Base-by-base conservation (phyloP, 2,113 vertebrate species). In the Anhinga rufa region DNA sequence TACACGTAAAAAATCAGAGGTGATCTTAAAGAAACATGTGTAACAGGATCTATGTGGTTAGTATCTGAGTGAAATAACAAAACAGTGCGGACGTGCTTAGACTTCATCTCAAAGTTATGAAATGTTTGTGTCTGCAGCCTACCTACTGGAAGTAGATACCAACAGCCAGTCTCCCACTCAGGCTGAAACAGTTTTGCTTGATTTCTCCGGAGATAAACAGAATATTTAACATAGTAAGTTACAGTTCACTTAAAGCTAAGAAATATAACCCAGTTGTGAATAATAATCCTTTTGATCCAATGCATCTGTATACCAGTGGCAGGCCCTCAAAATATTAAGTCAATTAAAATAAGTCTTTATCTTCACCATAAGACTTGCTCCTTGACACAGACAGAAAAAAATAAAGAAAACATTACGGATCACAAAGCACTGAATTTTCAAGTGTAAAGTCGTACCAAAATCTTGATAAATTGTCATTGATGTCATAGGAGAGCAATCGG, bases 401-500 rank as follows among this genome's bases (percentile, higher is more conserved):
- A 34, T 14, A 61, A 90, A 80, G 72, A 57, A 36, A 83, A 81
- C 21, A 76, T 97, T 98, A 99, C 0, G 92, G 97, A 57, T 98
- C 98, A 88, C 98, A 99, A 61, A 99, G 98, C 86, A 99, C 99
- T 9, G 99, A 99, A 97, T 99, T 99, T 96, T 99, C 99, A 88
- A 99, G 98, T 28, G 98, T 99, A 93, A 99, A 99, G 97, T 99
- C 99, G 36, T 99, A 99, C 96, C 98, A 98, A 96, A 99, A 99
- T 76, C 97, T 98, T 70, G 98, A 98, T 93, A 99, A 97, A 95
- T 99, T 99, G 77, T 99, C 99, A 64, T 95, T 98, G 64, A 98
- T 93, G 92, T 99, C 97, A 26, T 94, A 97, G 90, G 98, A 96
- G 87, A 99, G 97, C 76, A 98, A 92, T 36, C 98, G 97, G 70